These are phyloP conservation scores for Ictalurus furcatus DNA, from an alignment of 2,113 vertebrate genomes.

Conservation along the genomic window DNA sequence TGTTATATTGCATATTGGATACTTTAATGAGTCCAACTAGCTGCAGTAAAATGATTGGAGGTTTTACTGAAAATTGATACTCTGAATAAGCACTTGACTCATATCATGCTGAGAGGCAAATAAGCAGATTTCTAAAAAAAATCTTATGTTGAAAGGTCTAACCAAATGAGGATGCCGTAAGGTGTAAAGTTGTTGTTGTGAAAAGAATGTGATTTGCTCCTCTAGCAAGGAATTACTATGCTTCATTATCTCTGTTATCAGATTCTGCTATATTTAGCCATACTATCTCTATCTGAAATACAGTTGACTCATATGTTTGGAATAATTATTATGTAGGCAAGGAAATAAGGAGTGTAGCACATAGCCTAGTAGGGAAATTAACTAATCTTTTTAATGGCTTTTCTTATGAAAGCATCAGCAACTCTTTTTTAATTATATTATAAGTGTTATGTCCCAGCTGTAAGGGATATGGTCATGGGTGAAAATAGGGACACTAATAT, in stretches of 20 bases:
- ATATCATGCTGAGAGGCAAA: neutral
- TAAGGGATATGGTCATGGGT: neutral
- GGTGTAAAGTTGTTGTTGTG: constrained; percentile 14
- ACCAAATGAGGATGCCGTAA: neutral
- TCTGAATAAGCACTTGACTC: neutral
- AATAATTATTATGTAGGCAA: neutral
- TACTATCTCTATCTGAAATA: neutral
- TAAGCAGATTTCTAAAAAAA: neutral
- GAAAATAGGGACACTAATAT: neutral
- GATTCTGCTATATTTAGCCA: neutral
- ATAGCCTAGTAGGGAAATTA: neutral
- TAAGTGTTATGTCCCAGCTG: neutral
- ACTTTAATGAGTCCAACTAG: no score
- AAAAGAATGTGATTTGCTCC: constrained; percentile 7
- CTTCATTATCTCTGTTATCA: constrained; percentile 7
- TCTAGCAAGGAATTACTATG: neutral
- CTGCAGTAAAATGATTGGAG: neutral
- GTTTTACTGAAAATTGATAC: neutral
- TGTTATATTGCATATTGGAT: neutral
- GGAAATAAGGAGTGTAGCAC: neutral
- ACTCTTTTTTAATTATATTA: no score
- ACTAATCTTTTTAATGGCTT: neutral
- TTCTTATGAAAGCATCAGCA: no score
- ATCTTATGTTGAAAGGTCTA: neutral
- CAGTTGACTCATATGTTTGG: neutral